A percentile compares a stretch with the other conserved stretches of the same genome.
Conservation (phyloP, 2,888 invertebrate species). For the Chrysina gloriosa region DNA sequence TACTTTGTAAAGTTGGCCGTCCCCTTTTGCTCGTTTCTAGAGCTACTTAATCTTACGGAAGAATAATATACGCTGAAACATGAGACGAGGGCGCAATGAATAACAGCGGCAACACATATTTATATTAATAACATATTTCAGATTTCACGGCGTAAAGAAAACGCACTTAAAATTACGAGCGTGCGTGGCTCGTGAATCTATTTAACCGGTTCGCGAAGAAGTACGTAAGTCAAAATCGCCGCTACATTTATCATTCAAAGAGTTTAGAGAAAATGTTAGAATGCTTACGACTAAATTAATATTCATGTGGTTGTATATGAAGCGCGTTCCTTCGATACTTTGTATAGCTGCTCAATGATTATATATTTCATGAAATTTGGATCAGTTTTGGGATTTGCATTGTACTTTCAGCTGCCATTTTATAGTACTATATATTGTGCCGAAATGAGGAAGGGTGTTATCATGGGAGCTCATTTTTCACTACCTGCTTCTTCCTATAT, state of each 20-base stretch:
- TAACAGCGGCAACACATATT: constrained; percentile 14
- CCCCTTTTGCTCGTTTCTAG: neutral
- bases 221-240: constrained; percentile 15
- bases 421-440: no score
- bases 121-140: constrained; percentile 7
- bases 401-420: no score
- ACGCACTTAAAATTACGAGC: constrained; percentile 1
- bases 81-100: constrained; percentile 15
- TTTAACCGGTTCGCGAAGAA: constrained; percentile 11
- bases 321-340: no score
- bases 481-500: no score
- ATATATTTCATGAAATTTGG: no score
- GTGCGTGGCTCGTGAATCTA: constrained; percentile 7
- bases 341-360: no score
- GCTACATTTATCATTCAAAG: neutral
- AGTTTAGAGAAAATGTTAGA: neutral
- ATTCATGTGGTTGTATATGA: neutral
- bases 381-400: no score
- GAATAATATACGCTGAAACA: constrained; percentile 16
- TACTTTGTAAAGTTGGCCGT: neutral
- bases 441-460: no score
- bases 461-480: no score
- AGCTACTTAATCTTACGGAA: constrained; percentile 1
- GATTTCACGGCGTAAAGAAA: constrained; percentile 21
- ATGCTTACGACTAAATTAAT: neutral